Conservation (phyloP, 2,113 vertebrate species). For the Thalassoma bifasciatum region DNA sequence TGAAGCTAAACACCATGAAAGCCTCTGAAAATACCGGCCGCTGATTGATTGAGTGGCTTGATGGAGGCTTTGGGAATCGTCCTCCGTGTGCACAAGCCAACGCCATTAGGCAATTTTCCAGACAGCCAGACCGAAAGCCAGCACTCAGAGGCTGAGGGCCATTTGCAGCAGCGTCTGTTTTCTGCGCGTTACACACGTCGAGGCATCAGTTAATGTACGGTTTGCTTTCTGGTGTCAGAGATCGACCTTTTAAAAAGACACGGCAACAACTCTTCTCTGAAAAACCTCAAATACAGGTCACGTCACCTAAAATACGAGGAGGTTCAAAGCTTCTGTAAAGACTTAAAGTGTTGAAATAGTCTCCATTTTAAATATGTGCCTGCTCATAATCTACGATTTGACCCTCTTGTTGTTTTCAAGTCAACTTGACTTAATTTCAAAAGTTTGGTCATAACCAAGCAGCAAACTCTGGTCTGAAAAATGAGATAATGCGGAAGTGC, state of each 20-base stretch:
- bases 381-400: too few relatives aligned
- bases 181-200: neutral
- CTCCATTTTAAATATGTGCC: too few relatives aligned
- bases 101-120: slow-evolving; percentile 58
- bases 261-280: too few relatives aligned
- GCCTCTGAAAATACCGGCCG: slow-evolving; percentile 46
- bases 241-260: neutral
- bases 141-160: slow-evolving; percentile 40
- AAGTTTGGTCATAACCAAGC: too few relatives aligned
- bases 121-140: slow-evolving; percentile 36
- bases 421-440: too few relatives aligned
- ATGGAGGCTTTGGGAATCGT: slow-evolving; percentile 39
- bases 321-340: too few relatives aligned
- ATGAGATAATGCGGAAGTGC: too few relatives aligned
- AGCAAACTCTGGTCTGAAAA: too few relatives aligned
- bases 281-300: too few relatives aligned
- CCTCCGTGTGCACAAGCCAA: neutral
- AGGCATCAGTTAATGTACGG: slow-evolving; percentile 11
- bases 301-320: too few relatives aligned
- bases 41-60: slow-evolving; percentile 48
- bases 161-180: slow-evolving; percentile 29
- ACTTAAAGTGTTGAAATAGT: too few relatives aligned
- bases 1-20: slow-evolving; percentile 52
- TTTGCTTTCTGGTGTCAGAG: slow-evolving; percentile 14
- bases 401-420: too few relatives aligned